These are phyloP conservation scores for Pegoplata infirma DNA, from an alignment of 2,888 invertebrate genomes.

Conservation along the genomic window DNA sequence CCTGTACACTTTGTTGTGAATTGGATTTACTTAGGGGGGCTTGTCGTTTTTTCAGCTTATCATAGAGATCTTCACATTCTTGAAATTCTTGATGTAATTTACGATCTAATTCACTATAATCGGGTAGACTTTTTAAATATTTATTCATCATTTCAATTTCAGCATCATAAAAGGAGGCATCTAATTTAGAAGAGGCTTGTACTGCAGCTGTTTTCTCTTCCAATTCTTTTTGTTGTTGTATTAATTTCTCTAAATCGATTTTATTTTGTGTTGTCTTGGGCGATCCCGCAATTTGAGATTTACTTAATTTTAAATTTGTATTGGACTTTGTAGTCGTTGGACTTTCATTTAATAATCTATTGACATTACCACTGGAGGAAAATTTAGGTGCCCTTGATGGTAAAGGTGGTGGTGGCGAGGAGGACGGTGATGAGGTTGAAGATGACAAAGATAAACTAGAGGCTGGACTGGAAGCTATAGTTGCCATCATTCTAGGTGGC, in stretches of 20 bases:
- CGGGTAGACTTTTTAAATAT: slow-evolving; percentile 78
- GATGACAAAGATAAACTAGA: slow-evolving; percentile 75
- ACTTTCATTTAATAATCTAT: slow-evolving; percentile 63
- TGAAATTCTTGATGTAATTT: slow-evolving; percentile 77
- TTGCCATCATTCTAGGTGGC: slow-evolving; percentile 70
- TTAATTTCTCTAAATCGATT: slow-evolving; percentile 70
- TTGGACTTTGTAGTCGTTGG: background rate
- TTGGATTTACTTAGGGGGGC: slow-evolving; percentile 74
- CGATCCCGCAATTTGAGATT: slow-evolving; percentile 25
- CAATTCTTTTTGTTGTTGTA: slow-evolving; percentile 72
- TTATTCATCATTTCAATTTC: slow-evolving; percentile 79
- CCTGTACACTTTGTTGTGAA: slow-evolving; percentile 73
- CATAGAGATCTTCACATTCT: slow-evolving; percentile 77
- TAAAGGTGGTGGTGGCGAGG: slow-evolving; percentile 75
- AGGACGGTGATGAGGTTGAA: slow-evolving; percentile 75
- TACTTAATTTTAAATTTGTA: background rate
- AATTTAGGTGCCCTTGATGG: slow-evolving; percentile 74
- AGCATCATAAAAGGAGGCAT: slow-evolving; percentile 76
- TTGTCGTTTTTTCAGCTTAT: slow-evolving; percentile 73
- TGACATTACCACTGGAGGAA: slow-evolving; percentile 63
- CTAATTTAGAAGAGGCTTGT: slow-evolving; percentile 69
- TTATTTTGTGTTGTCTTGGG: slow-evolving; percentile 51
- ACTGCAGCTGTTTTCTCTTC: slow-evolving; percentile 72
- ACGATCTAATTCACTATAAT: slow-evolving; percentile 77
- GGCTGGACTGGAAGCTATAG: slow-evolving; percentile 72